Conservation (phyloP, 2,888 invertebrate genomes). For the Cryptosula pallasiana region DNA sequence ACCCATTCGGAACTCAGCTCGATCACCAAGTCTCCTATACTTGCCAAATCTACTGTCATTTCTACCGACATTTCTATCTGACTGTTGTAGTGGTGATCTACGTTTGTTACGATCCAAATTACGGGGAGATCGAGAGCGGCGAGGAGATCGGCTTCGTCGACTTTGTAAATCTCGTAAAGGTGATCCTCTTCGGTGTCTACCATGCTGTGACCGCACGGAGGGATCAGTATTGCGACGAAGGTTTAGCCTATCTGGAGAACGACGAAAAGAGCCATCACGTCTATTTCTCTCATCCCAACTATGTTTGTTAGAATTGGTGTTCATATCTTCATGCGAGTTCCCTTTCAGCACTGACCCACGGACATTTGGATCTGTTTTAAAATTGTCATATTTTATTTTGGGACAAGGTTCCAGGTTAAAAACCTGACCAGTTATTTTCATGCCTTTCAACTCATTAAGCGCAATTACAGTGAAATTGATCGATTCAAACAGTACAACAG, state of each 20-base stretch:
- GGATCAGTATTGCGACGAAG: background rate
- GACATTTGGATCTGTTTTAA: background rate
- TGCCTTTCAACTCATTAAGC: conserved; percentile 14
- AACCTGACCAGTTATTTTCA: background rate
- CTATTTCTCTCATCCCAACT: background rate
- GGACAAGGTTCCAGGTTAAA: conserved; percentile 5
- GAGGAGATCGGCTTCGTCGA: background rate
- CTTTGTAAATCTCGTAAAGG: background rate
- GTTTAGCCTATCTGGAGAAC: background rate
- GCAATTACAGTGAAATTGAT: background rate
- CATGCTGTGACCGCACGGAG: background rate
- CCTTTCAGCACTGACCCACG: background rate
- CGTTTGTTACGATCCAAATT: background rate
- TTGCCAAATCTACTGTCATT: background rate
- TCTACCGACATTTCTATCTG: background rate
- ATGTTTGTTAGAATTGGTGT: background rate
- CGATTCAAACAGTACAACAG: background rate
- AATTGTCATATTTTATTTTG: background rate
- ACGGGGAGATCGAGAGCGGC: background rate
- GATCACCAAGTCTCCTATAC: background rate
- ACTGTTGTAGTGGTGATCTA: background rate
- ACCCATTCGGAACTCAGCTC: background rate
- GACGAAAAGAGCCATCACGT: background rate
- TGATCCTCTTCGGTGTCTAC: background rate
- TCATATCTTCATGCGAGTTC: background rate